Base-by-base conservation (phyloP, 1,140 invertebrate genomes). In the Mya arenaria region DNA sequence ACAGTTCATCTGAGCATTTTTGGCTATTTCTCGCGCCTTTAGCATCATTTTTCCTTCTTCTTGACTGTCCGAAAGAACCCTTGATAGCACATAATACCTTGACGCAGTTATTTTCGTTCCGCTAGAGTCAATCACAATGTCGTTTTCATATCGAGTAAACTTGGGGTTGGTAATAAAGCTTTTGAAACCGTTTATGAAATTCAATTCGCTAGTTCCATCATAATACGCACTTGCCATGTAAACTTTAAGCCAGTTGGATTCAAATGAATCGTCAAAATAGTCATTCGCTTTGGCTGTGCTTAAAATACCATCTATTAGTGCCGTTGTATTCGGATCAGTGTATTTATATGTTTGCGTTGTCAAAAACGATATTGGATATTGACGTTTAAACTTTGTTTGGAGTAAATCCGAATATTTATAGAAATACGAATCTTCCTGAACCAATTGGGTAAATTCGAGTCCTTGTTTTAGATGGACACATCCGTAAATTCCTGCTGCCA, bases 401-500 rank as follows among this genome's bases (percentile, higher is more conserved):
- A 60, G 23, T 48, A 41, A 55, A 15, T 41, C 36, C n/a, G 73
- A 36, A 62, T 60, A 87, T 30, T 75, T 75, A 28, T 81, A 68
- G 62, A 80, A 86, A 66, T 93, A 92, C 19, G 93, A 92, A 23
- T 79, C 82, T 34, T 90, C 85, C 1, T 91, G 69, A 6, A 93
- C 86, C 13, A 93, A 66, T 65, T 92, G 90, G 30, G 92, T 88
- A 25, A 93, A 93, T 88, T 98, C 97, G 5, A 99, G 93, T 0
- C 98, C 98, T 94, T 98, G 98, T 90, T 92, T 85, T 36, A 99
- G 95, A 82, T 96, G 0, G 96, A 97, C 30, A 0, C 97, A 95
- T 0, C 98, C 98, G 91, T 97, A 98, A 55, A 97, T 95, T 0
- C 97, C 97, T 0, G 97, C 96, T 0, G 94, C 94, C 0, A 99